Evolutionary conservation across 2,797 vertebrate genomes (phyloP).

Genomic region (Simalia tracyae): DNA sequence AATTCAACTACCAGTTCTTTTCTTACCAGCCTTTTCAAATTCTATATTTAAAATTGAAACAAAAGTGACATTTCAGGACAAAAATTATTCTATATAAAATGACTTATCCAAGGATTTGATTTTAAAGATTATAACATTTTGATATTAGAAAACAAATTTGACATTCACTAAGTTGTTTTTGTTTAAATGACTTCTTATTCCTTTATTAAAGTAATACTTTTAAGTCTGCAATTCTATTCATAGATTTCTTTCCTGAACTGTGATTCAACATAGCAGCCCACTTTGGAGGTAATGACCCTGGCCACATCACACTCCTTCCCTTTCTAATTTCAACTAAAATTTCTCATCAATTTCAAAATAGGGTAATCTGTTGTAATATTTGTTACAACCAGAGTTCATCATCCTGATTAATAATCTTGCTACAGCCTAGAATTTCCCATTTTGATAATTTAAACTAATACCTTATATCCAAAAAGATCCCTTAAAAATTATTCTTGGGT

Average conservation of each 20-base stretch:
- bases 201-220: neutral
- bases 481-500: neutral
- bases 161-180: neutral
- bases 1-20: neutral
- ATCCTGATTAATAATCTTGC: neutral
- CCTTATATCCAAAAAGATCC: neutral
- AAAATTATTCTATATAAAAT: neutral
- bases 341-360: neutral
- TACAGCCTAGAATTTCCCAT: neutral
- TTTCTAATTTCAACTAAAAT: neutral
- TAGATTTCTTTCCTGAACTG: neutral
- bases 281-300: neutral
- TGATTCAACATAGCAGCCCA: neutral
- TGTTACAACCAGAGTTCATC: neutral
- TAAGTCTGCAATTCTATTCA: neutral
- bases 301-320: neutral
- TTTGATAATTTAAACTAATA: neutral
- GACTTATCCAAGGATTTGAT: neutral
- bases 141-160: neutral
- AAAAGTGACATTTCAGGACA: neutral
- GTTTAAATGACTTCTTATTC: neutral
- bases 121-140: neutral
- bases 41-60: neutral
- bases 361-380: neutral
- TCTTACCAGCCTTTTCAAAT: conserved; percentile 16